Base-by-base conservation (phyloP, 1,140 invertebrate species). In the Phthorimaea operculella region DNA sequence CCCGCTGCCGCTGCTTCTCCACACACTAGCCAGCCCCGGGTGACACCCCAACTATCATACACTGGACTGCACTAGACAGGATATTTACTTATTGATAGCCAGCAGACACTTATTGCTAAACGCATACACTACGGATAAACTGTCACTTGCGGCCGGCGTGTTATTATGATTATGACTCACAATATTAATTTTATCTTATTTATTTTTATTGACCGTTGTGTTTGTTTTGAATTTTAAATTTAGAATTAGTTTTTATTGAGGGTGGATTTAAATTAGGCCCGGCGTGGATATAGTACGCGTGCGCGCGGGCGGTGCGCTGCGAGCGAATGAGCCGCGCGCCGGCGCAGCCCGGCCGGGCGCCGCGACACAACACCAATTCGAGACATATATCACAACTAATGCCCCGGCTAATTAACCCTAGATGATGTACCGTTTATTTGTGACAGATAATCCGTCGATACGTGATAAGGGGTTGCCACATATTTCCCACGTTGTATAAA, bases 221-320 rank as follows among this genome's bases (percentile, higher is more conserved):
- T 59, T 44, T 65, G 39, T 66, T 52, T 51, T 57, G 44, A 63
- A 60, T 50, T 51, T 50, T 55, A 54, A 54, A 50, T 49, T 63
- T 34, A 51, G 50, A 50, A 33, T 44, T 39, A 2, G n/a, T 55
- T 48, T 33, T 51, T 36, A 54, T 50, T 42, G 74, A 57, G 70
- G 76, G 76, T 78, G 74, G 68, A 59, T 63, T 57, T 49, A 58
- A 57, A 66, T 28, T 65, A 59, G 56, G 50, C 51, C 12, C 28
- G 33, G n/a, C 45, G 54, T 51, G 52, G 36, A 52, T 33, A 51
- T 50, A 50, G 17, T 58, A 66, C 71, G 64, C 76, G 75, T 57
- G 71, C 74, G 58, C 68, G 68, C 74, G 60, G 59, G 64, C 62
- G 67, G 62, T 63, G 72, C 74, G 69, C 73, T 58, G 57, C 54